Evolutionary conservation across 2,113 vertebrate genomes (phyloP).

Genomic region (Phrynocephalus versicolor): DNA sequence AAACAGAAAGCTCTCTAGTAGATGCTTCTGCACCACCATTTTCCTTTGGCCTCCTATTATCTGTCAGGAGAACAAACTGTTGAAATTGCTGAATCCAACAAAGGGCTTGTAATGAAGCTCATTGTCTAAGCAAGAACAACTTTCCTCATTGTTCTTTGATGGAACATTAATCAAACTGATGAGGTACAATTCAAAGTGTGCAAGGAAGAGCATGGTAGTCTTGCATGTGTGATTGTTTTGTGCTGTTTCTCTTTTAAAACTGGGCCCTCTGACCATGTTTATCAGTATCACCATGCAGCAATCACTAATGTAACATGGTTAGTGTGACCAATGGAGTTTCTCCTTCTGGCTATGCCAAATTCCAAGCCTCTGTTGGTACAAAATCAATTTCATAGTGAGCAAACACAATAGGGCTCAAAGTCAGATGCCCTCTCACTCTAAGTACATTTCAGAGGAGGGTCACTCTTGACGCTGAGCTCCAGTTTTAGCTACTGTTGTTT

Average conservation of each 20-base stretch:
- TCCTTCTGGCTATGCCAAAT: not conserved
- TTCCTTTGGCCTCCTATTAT: not conserved
- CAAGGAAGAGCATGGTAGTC: constrained; percentile 12
- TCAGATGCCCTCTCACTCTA: not conserved
- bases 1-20: constrained; percentile 21
- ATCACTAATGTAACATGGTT: constrained; percentile 28
- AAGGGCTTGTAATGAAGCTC: constrained; percentile 18
- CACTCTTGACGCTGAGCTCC: not conserved
- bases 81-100: constrained; percentile 29
- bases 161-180: constrained; percentile 9
- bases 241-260: not conserved
- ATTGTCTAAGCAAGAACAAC: not conserved
- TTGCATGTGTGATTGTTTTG: not conserved
- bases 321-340: constrained; percentile 30
- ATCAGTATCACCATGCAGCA: constrained; percentile 18
- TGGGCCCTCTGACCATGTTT: not conserved
- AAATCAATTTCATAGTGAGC: constrained; percentile 23
- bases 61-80: not conserved
- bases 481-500: not conserved
- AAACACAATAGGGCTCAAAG: constrained; percentile 15
- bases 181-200: not conserved
- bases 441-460: not conserved
- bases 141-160: constrained; percentile 24
- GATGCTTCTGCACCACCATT: constrained; percentile 28
- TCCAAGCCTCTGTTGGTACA: constrained; percentile 33